Base-by-base conservation (phyloP, 2,888 invertebrate species). In the Acanthosepion lycidas region DNA sequence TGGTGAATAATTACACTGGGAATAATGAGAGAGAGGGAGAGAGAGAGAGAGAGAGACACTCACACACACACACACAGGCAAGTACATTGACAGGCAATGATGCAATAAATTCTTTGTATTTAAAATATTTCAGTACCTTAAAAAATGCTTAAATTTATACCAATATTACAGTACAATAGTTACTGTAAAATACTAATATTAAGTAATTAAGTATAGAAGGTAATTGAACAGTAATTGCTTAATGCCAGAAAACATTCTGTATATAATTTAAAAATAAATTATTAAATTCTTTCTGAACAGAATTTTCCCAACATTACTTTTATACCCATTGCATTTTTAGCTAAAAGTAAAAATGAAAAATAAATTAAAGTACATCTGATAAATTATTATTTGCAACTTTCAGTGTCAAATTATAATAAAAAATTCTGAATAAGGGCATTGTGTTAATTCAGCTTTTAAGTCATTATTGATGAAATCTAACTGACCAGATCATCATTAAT, bases 1-100 rank as follows among this genome's bases (percentile, higher is more conserved):
- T n/a, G n/a, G 78, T n/a, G 78, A 78, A 78, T 78, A 78, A 78
- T 78, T 78, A 78, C n/a, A 78, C 23, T 12, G 78, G 78, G n/a
- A 33, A 78, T 78, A 78, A 78, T 78, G n/a, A n/a, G n/a, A 78
- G n/a, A 92, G 92, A 49, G 92, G 49, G 48, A 49, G 48, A 92
- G 23, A 23, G 49, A 92, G 92, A 51, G 92, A 92, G 92, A 92
- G 49, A 92, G 48, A n/a, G n/a, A n/a, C n/a, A 92, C 23, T 48
- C 1, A 48, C 8, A 48, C 0, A 49, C 2, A 92, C 49, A 92
- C 51, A 48, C 26, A 92, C 20, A 51, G 92, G 92, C 48, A 49
- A 92, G 92, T 48, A 92, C 92, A 92, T 33, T 51, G 92, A 92
- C 18, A 92, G 93, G n/a, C 51, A 93, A 49, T 53, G 28, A 48